Evolutionary conservation across 2,888 invertebrate genomes (phyloP).

Genomic region (Chymomyza procnemis): DNA sequence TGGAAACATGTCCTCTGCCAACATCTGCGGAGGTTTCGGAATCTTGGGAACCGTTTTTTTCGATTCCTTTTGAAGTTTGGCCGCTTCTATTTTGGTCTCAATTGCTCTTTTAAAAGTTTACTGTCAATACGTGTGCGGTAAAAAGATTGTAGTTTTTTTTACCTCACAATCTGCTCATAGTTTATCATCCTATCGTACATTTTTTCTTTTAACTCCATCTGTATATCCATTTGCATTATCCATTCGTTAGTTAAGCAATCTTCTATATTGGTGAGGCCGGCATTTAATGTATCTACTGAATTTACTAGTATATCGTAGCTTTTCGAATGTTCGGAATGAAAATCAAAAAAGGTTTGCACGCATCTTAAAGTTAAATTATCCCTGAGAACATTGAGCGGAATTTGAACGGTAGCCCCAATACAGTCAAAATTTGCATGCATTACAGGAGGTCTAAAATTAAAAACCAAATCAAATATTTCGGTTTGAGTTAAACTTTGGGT

Average conservation of each 20-base stretch:
- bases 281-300: constrained; percentile 21
- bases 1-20: constrained; percentile 53
- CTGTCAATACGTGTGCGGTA: neutral
- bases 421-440: constrained; percentile 52
- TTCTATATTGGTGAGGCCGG: constrained; percentile 52
- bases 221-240: constrained; percentile 56
- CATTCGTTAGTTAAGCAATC: constrained; percentile 63
- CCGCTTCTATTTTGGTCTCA: neutral
- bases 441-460: constrained; percentile 45
- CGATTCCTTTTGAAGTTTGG: neutral
- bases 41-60: neutral
- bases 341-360: constrained; percentile 69
- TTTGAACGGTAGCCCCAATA: constrained; percentile 44
- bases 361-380: constrained; percentile 68
- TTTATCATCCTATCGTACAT: constrained; percentile 43
- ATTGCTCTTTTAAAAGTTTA: neutral
- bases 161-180: constrained; percentile 50
- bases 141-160: neutral
- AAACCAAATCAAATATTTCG: no score
- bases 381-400: constrained; percentile 63
- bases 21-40: constrained; percentile 44
- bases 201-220: constrained; percentile 40
- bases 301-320: constrained; percentile 39
- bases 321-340: constrained; percentile 60
- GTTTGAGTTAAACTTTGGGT: no score